phyloP scores from a whole-genome alignment of 2,113 vertebrate genomes.

The Oenanthe melanoleuca region DNA sequence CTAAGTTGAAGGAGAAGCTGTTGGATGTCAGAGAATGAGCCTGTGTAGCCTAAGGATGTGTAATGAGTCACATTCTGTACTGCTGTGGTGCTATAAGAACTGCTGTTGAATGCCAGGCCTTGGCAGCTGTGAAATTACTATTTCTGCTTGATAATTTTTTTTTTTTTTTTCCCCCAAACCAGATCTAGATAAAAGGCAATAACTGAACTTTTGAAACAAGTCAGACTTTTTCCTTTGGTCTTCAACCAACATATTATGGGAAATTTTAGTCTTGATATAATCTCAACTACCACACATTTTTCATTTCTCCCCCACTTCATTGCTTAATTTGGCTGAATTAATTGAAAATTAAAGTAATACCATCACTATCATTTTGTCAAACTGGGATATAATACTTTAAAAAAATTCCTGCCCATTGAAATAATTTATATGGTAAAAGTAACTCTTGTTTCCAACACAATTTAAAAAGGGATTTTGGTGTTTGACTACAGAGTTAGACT shows the following conservation, averaged over 20 bases:
- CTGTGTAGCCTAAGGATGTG: not conserved
- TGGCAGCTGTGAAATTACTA: constrained; percentile 68
- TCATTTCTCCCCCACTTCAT: not conserved
- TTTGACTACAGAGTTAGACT: not conserved
- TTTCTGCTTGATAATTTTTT: constrained; percentile 58
- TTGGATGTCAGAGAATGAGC: not conserved
- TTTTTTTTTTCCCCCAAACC: not conserved
- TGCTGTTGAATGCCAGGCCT: constrained; percentile 34
- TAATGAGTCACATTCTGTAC: constrained; percentile 24
- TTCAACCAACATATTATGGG: not conserved
- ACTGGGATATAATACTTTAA: not conserved
- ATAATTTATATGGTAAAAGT: not conserved
- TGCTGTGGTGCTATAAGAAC: not conserved
- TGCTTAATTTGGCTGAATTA: not conserved
- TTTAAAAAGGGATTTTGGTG: not conserved
- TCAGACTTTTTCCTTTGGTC: constrained; percentile 33
- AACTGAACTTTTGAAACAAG: constrained; percentile 31
- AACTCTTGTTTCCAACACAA: not conserved
- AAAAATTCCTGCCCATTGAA: not conserved
- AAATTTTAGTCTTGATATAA: not conserved
- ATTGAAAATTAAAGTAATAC: not conserved
- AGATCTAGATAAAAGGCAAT: constrained; percentile 29
- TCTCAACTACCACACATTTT: not conserved
- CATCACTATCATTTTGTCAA: not conserved
- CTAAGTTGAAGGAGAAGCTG: not conserved